A percentile compares a stretch with the other conserved stretches of the same genome.
Conservation (phyloP, 2,113 vertebrate genomes). For the Barnardius zonarius region DNA sequence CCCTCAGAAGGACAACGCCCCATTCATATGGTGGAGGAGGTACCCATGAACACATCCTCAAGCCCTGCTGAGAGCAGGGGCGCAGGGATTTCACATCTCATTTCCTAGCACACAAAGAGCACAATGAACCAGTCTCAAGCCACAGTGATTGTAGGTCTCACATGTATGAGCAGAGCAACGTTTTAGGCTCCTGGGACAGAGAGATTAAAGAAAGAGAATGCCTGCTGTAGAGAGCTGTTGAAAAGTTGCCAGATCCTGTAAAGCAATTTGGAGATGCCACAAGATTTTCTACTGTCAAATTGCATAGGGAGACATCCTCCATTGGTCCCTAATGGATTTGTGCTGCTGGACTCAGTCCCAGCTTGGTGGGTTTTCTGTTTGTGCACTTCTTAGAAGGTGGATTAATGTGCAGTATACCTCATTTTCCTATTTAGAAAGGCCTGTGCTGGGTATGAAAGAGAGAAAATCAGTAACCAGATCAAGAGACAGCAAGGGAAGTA, state of each 20-base stretch:
- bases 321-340: not conserved
- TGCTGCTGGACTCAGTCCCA: not conserved
- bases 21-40: not conserved
- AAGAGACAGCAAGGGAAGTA: not conserved
- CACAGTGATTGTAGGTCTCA: not conserved
- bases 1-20: not conserved
- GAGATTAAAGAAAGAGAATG: not conserved
- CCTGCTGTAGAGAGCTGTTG: not conserved
- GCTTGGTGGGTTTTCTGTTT: not conserved
- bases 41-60: no score
- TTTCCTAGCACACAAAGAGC: not conserved
- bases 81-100: not conserved
- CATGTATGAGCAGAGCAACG: not conserved
- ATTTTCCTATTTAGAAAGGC: not conserved
- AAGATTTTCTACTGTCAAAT: not conserved
- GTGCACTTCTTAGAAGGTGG: not conserved
- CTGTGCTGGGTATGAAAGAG: not conserved
- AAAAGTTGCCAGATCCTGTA: not conserved
- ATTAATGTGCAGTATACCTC: not conserved
- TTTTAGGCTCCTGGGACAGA: not conserved
- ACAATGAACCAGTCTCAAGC: not conserved
- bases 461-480: not conserved
- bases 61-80: not conserved
- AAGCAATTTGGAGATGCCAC: not conserved
- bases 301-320: not conserved